Base-by-base conservation (phyloP, 2,797 vertebrate species). In the Periparus ater region DNA sequence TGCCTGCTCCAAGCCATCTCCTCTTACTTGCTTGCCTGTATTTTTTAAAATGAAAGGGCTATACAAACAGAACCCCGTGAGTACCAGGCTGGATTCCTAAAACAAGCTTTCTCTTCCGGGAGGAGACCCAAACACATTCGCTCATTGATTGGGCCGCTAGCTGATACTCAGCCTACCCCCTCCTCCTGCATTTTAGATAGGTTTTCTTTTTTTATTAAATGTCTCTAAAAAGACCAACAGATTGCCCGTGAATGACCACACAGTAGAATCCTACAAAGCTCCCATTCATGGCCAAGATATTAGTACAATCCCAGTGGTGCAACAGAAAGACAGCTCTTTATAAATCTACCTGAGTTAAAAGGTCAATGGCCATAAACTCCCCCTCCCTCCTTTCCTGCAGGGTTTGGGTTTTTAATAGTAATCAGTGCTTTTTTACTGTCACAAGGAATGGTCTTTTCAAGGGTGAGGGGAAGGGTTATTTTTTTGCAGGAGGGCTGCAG, bases 221-320 rank as follows among this genome's bases (percentile, higher is more conserved):
- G 45, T 93, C 93, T 96, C 93, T 88, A 93, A 96, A 97, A 96
- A 93, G 95, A 72, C 96, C 60, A 96, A 97, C 96, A 97, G 95
- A 96, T 96, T 95, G 93, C 87, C 68, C 5, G 91, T 98, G 96
- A 98, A 97, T 97, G 97, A 97, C 96, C 96, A 97, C 97, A 98
- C 96, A 98, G 97, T 96, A 48, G 91, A 97, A 93, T 89, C 88
- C 93, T 95, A 98, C 97, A 98, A 98, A 97, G 97, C 95, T 91
- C 87, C 94, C 88, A 97, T 98, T 98, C 98, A 98, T 73, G 74
- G 94, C 93, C 95, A 88, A 94, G 45, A 88, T 96, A 93, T 86
- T 78, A 86, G 94, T 84, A 86, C 62, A 25, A 93, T 95, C 96
- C 95, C 81, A 93, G 82, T 81, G 77, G 76, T 93, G 91, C 80